phyloP scores from a whole-genome alignment of 2,888 invertebrate species.

The Lydus trimaculatus region DNA sequence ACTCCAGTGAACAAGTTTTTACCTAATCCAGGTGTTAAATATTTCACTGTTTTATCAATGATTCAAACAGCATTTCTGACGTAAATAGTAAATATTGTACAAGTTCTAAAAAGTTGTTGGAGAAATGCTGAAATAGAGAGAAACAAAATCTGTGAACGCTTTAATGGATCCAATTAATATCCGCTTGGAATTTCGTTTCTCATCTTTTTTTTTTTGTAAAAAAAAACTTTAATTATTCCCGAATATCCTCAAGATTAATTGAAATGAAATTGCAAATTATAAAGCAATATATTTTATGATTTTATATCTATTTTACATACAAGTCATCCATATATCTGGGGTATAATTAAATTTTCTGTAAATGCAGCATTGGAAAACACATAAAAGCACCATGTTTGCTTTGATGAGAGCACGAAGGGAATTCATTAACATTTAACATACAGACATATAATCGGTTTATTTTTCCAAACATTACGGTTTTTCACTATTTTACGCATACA shows the following conservation, averaged over 20 bases:
- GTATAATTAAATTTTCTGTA: not conserved
- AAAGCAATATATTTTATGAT: not conserved
- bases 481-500: too few relatives aligned
- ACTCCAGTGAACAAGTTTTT: not conserved
- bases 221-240: not conserved
- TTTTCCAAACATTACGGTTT: too few relatives aligned
- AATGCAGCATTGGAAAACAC: not conserved
- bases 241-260: not conserved
- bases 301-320: not conserved
- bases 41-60: not conserved
- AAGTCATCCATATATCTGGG: not conserved
- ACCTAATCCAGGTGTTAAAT: not conserved
- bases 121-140: not conserved
- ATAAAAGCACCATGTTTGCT: not conserved
- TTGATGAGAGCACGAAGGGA: not conserved
- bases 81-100: not conserved
- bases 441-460: not conserved
- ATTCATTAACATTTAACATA: not conserved
- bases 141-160: not conserved
- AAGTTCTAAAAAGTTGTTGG: not conserved
- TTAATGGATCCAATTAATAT: constrained; percentile 1
- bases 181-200: not conserved
- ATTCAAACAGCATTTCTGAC: not conserved
- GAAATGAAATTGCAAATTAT: not conserved
- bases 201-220: not conserved